These are phyloP conservation scores for Copidosoma aretas DNA, from an alignment of 2,888 invertebrate genomes.

Conservation along the genomic window DNA sequence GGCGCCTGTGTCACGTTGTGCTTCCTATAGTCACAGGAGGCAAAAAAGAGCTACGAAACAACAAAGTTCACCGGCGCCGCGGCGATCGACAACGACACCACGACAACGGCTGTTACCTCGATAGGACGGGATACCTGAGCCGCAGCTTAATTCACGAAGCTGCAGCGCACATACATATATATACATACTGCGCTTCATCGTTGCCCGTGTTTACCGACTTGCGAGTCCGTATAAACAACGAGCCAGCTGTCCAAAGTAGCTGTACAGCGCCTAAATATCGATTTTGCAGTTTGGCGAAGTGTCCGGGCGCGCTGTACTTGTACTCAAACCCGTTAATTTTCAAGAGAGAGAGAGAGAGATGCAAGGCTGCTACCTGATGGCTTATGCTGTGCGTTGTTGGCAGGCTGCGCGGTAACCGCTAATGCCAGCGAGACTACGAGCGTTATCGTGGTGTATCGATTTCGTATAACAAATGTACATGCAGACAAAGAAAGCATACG, in stretches of 20 bases:
- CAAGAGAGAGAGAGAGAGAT: conserved; percentile 43
- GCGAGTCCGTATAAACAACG: conserved; percentile 23
- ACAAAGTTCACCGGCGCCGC: no score
- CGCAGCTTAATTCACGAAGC: conserved; percentile 21
- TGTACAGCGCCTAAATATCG: conserved; percentile 39
- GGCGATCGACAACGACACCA: no score
- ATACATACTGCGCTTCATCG: conserved; percentile 30
- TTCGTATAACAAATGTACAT: conserved; percentile 38
- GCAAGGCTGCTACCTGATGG: not conserved
- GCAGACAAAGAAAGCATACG: no score
- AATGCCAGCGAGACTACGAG: conserved; percentile 18
- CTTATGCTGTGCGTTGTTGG: not conserved
- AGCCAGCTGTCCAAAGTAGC: conserved; percentile 8
- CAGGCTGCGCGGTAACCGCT: conserved; percentile 25
- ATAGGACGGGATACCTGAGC: no score
- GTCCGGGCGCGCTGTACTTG: conserved; percentile 29
- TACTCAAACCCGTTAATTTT: conserved; percentile 45
- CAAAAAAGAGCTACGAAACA: no score
- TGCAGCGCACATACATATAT: not conserved
- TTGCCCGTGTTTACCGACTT: not conserved
- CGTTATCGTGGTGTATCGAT: conserved; percentile 38
- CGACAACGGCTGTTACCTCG: no score
- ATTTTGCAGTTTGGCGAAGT: conserved; percentile 50
- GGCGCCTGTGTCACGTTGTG: no score
- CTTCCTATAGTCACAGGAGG: no score